These are phyloP conservation scores for Patagioenas fasciata DNA, from an alignment of 2,113 vertebrate species.

Conservation along the genomic window DNA sequence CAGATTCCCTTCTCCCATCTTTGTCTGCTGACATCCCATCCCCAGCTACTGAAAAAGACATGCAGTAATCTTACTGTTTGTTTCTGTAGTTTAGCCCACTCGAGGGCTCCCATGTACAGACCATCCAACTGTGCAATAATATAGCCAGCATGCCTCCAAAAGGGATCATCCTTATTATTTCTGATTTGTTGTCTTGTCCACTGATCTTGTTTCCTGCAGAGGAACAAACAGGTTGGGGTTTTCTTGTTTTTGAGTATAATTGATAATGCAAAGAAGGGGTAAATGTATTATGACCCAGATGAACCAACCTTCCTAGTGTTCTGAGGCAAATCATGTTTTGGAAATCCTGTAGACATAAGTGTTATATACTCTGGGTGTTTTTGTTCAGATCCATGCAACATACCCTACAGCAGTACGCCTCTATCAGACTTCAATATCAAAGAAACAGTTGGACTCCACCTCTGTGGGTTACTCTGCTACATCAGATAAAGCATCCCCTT, in stretches of 20 bases:
- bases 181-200: slow-evolving; percentile 86
- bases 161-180: slow-evolving; percentile 76
- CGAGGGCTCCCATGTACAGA: slow-evolving; percentile 80
- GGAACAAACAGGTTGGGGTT: slow-evolving; percentile 54
- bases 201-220: slow-evolving; percentile 82
- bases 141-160: slow-evolving; percentile 88
- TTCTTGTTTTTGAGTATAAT: neutral
- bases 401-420: neutral
- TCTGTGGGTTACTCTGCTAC: neutral
- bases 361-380: neutral
- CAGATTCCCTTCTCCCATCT: neutral
- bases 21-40: neutral
- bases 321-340: neutral
- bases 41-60: slow-evolving; percentile 23
- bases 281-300: neutral
- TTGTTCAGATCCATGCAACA: neutral
- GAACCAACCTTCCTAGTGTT: neutral
- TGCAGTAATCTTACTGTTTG: slow-evolving; percentile 72
- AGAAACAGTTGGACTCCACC: neutral
- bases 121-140: slow-evolving; percentile 87
- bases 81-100: slow-evolving; percentile 79
- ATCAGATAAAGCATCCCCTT: neutral
- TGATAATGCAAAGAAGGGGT: neutral
- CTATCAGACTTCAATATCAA: neutral
- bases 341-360: neutral